These are phyloP conservation scores for Leptonema lineaticorne DNA, from an alignment of 1,140 invertebrate species.

Conservation along the genomic window DNA sequence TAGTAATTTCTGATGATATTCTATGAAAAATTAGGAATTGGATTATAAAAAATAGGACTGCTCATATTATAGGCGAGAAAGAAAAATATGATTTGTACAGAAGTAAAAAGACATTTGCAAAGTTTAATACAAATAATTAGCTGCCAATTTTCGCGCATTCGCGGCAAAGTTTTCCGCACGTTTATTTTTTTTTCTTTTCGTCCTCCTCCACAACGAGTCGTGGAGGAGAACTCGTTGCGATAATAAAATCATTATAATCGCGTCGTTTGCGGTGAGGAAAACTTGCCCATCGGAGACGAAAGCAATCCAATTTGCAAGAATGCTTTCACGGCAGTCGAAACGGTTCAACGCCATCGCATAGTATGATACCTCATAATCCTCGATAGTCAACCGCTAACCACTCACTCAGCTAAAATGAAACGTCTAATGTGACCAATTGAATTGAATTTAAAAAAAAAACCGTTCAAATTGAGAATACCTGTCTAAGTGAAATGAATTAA, in stretches of 20 bases:
- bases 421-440: constrained; percentile 40
- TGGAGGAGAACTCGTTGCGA: too few species aligned
- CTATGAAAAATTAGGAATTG: too few species aligned
- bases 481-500: constrained; percentile 13
- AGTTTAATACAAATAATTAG: too few species aligned
- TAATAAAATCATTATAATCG: constrained; percentile 2
- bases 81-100: too few species aligned
- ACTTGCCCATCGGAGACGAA: not conserved
- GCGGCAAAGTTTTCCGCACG: not conserved
- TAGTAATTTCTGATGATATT: too few species aligned
- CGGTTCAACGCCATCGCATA: constrained; percentile 16
- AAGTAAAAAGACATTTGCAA: too few species aligned
- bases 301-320: constrained; percentile 30
- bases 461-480: constrained; percentile 33
- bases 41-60: too few species aligned
- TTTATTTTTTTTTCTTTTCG: too few species aligned
- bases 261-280: not conserved
- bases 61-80: too few species aligned
- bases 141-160: too few species aligned
- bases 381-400: constrained; percentile 36
- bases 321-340: constrained; percentile 5
- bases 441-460: constrained; percentile 42
- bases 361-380: constrained; percentile 21
- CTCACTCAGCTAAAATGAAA: constrained; percentile 40
- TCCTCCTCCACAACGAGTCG: too few species aligned